Percentiles rank a stretch among this genome's conserved stretches.
Conservation (phyloP, 30 jellyfish, hydroid and myxozoan genomes). For the Aurelia aurita region DNA sequence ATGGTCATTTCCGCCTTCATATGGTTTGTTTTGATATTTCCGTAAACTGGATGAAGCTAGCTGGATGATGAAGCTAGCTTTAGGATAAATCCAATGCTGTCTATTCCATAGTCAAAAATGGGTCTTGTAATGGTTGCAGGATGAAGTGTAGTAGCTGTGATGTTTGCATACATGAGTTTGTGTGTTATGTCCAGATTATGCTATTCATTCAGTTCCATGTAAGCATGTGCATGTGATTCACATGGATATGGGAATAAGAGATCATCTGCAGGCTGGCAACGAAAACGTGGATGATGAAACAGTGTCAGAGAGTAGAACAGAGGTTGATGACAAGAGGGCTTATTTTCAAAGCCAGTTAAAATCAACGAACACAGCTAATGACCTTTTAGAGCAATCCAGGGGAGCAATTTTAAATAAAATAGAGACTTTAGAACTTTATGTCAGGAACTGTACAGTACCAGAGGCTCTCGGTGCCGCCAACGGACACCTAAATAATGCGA, state of each 20-base stretch:
- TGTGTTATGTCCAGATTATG: constrained; percentile 3
- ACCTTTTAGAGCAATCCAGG: not conserved
- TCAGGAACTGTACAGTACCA: not conserved
- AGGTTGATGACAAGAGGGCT: constrained; percentile 6
- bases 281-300: not conserved
- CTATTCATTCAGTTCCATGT: constrained; percentile 37
- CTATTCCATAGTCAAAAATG: not conserved
- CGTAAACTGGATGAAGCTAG: no score
- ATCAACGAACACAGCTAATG: not conserved
- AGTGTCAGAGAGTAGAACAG: no score
- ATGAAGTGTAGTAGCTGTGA: constrained; percentile 19
- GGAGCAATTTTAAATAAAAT: not conserved
- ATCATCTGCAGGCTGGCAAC: not conserved
- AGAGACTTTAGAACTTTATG: not conserved
- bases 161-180: constrained; percentile 5
- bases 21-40: no score
- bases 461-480: not conserved
- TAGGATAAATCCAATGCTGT: no score
- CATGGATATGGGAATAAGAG: not conserved
- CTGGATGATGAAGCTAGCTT: no score
- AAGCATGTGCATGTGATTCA: constrained; percentile 15
- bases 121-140: constrained; percentile 3
- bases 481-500: constrained; percentile 22
- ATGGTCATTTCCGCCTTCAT: no score
- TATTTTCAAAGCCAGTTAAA: not conserved